Evolutionary conservation across 2,113 vertebrate species (phyloP).

Genomic region (Vidua macroura): DNA sequence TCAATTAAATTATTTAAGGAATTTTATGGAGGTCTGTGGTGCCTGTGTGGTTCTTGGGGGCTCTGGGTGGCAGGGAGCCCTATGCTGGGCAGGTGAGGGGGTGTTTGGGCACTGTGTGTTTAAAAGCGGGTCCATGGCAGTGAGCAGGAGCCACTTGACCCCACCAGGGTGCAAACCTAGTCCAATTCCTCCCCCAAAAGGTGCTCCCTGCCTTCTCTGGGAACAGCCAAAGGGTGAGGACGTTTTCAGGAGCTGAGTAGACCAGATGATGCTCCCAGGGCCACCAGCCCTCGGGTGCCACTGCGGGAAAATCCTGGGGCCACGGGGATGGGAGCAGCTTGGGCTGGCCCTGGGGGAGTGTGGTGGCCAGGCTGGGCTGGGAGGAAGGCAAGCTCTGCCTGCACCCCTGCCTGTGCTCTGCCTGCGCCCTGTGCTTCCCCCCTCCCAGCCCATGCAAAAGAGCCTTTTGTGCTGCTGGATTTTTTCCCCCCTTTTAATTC

Average conservation of each 20-base stretch:
- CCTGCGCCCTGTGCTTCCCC: neutral
- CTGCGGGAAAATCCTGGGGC: neutral
- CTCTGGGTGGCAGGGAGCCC: neutral
- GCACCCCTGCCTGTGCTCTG: neutral
- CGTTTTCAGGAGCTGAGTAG: neutral
- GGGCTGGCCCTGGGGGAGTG: neutral
- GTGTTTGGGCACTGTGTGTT: neutral
- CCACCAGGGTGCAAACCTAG: rapidly evolving
- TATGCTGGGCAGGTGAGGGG: neutral
- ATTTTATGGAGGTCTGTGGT: conserved; percentile 57
- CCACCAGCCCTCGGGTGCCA: rapidly evolving
- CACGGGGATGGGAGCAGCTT: rapidly evolving
- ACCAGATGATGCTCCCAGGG: neutral
- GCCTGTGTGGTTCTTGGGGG: neutral
- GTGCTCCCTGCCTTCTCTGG: neutral
- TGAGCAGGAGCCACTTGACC: neutral
- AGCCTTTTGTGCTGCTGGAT: conserved; percentile 52
- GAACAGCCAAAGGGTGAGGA: neutral
- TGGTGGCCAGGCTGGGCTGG: neutral
- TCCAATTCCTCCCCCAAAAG: neutral
- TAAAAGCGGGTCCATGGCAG: neutral
- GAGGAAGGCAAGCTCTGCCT: neutral
- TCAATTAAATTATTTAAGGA: conserved; percentile 95
- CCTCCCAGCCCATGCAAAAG: neutral
- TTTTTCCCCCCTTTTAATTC: conserved; percentile 57